Evolutionary conservation across 2,797 vertebrate species (phyloP).

Genomic region (Rousettus madagascariensis): DNA sequence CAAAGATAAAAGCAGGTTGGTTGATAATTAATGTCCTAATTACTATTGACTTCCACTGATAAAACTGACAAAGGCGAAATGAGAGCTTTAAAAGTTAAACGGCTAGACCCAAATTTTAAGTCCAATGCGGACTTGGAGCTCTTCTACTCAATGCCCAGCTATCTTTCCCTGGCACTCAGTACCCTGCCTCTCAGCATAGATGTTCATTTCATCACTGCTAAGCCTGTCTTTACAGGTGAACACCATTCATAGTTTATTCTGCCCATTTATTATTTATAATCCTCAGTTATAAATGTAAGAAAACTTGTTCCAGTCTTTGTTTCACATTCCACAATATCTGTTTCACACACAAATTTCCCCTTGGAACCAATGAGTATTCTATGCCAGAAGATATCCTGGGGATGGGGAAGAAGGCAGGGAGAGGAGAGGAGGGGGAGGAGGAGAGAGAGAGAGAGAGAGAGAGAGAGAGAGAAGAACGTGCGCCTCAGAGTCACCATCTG

Average conservation of each 20-base stretch:
- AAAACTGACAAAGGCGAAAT: neutral
- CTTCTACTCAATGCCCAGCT: neutral
- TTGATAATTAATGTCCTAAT: neutral
- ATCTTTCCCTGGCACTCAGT: neutral
- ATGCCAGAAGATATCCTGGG: slow-evolving; percentile 36
- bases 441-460: neutral
- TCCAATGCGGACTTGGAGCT: neutral
- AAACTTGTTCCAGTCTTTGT: neutral
- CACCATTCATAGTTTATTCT: neutral
- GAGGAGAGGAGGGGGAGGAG: neutral
- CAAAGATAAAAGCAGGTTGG: neutral
- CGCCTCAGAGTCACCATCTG: slow-evolving; percentile 63
- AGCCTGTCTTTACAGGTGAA: neutral
- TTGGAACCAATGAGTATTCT: slow-evolving; percentile 26
- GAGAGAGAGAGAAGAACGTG: no score
- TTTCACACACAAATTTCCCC: slow-evolving; percentile 33
- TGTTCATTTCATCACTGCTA: neutral
- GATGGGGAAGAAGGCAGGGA: neutral
- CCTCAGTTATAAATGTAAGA: slow-evolving; percentile 20
- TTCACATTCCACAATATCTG: neutral
- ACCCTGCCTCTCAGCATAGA: neutral
- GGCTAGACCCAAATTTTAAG: neutral
- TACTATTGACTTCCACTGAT: neutral
- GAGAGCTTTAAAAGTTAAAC: neutral
- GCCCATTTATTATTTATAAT: neutral